These are phyloP conservation scores for Squalus acanthias DNA, from an alignment of 2,797 vertebrate genomes.

Conservation along the genomic window DNA sequence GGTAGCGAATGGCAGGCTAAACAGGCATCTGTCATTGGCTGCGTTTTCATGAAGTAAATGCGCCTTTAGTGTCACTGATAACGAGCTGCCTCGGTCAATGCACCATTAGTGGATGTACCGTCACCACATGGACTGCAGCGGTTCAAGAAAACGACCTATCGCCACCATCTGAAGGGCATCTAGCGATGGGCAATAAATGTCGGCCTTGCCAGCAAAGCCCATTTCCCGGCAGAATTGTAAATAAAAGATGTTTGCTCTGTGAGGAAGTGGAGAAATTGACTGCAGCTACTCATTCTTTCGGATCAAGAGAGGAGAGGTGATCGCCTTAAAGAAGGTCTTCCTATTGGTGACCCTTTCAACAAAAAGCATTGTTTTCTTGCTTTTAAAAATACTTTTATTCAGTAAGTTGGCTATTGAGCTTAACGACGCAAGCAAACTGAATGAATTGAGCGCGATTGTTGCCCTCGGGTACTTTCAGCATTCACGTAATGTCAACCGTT, in stretches of 20 bases:
- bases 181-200: not conserved
- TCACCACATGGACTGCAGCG: not conserved
- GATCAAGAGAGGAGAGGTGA: not conserved
- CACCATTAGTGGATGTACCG: no score
- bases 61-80: no score
- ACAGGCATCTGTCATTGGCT: no score
- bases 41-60: no score
- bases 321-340: not conserved
- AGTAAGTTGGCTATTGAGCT: not conserved
- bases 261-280: not conserved
- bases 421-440: not conserved
- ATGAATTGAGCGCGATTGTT: not conserved
- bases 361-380: not conserved
- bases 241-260: not conserved
- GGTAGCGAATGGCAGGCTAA: no score
- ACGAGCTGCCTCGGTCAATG: no score
- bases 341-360: not conserved
- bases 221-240: not conserved
- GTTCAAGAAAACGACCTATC: not conserved
- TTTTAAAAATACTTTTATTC: not conserved
- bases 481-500: not conserved
- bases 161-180: not conserved
- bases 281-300: not conserved
- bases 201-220: not conserved
- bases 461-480: not conserved